These are phyloP conservation scores for Takifugu bimaculatus DNA, from an alignment of 2,113 vertebrate species.

Conservation along the genomic window DNA sequence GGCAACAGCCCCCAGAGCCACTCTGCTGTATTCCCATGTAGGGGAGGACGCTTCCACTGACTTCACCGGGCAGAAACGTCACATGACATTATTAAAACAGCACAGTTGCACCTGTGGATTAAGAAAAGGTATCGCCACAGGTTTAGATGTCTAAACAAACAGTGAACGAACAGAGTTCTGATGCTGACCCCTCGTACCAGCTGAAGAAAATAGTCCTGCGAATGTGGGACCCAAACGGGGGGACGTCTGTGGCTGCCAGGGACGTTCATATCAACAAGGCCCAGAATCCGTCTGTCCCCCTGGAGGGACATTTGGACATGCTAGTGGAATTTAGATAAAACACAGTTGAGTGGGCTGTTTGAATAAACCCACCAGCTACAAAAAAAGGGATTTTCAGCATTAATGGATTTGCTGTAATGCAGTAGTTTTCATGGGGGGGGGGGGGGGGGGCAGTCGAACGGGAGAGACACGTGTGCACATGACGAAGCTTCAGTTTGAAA, in stretches of 20 bases:
- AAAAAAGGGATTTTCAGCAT: background rate
- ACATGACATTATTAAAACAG: conserved; percentile 55
- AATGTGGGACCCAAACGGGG: background rate
- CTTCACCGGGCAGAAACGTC: conserved; percentile 48
- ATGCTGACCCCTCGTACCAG: background rate
- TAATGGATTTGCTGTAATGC: too few relatives aligned
- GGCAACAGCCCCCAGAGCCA: too few relatives aligned
- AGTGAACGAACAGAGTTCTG: too few relatives aligned
- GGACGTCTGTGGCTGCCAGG: background rate
- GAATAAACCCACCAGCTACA: background rate
- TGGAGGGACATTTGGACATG: background rate
- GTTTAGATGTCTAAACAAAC: too few relatives aligned
- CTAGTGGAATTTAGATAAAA: background rate
- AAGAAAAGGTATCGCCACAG: too few relatives aligned
- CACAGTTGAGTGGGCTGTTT: background rate
- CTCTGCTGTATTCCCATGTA: conserved; percentile 9
- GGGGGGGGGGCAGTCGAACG: too few relatives aligned
- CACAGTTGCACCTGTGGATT: conserved; percentile 13
- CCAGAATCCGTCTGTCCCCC: background rate
- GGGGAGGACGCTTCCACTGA: conserved; percentile 53
- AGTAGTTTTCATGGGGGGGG: too few relatives aligned
- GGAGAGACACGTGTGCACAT: too few relatives aligned
- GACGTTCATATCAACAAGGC: background rate
- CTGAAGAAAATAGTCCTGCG: background rate
- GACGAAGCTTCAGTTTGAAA: too few relatives aligned